These are phyloP conservation scores for Silurus glanis DNA, from an alignment of 2,113 vertebrate genomes.

Conservation along the genomic window DNA sequence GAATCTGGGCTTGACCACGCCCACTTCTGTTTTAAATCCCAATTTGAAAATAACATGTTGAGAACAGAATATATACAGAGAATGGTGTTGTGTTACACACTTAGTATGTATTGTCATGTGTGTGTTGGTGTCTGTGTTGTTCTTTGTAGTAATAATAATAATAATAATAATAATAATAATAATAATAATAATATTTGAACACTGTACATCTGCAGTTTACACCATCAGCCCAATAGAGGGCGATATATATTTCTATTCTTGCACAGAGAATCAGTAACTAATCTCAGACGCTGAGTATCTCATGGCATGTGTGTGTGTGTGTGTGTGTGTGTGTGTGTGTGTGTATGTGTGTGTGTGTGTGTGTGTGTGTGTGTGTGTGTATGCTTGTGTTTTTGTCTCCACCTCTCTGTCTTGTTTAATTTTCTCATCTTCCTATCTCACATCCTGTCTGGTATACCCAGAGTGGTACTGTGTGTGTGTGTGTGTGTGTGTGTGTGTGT, in stretches of 20 bases:
- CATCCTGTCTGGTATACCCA: slow-evolving; percentile 26
- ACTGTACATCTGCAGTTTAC: not conserved
- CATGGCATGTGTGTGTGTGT: not conserved
- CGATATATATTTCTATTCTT: not conserved
- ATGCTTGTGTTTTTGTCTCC: not conserved
- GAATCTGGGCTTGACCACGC: not conserved
- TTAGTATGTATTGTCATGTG: too few relatives aligned
- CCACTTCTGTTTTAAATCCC: not conserved
- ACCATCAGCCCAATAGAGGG: not conserved
- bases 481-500: not conserved
- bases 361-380: not conserved
- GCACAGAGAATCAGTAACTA: not conserved
- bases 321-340: not conserved
- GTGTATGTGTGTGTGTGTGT: not conserved
- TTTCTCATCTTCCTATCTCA: not conserved
- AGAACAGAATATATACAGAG: too few relatives aligned
- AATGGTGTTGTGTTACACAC: too few relatives aligned
- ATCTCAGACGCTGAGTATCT: not conserved
- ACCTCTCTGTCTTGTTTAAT: not conserved
- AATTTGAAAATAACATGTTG: not conserved
- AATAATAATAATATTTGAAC: not conserved
- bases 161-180: not conserved
- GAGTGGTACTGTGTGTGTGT: slow-evolving; percentile 5
- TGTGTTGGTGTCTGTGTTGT: not conserved
- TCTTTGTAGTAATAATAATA: not conserved